A percentile compares a stretch with the other conserved stretches of the same genome.
Evolutionary conservation across 2,797 vertebrate genomes (phyloP).

Genomic region (Neosilurus hyrtlii): DNA sequence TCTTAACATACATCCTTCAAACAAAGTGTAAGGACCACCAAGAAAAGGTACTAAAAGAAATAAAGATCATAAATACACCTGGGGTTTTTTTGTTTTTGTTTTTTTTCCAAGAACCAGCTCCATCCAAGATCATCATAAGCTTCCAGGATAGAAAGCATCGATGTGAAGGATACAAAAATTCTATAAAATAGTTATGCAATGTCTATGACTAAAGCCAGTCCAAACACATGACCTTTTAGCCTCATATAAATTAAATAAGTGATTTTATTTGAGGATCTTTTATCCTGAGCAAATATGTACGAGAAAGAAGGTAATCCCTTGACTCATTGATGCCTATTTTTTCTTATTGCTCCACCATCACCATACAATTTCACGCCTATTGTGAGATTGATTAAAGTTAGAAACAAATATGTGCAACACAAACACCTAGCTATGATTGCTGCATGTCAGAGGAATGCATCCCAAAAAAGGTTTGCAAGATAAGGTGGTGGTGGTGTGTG

Average conservation of each 20-base stretch:
- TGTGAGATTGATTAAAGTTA: conserved; percentile 36
- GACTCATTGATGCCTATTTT: background rate
- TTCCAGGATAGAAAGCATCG: conserved; percentile 59
- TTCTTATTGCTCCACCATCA: background rate
- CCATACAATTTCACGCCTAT: conserved; percentile 15
- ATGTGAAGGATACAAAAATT: conserved; percentile 60
- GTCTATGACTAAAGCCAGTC: conserved; percentile 30
- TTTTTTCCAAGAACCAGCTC: conserved; percentile 56
- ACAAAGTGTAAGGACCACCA: conserved; percentile 41
- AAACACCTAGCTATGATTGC: conserved; percentile 17
- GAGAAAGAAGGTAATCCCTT: background rate
- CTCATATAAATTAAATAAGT: background rate
- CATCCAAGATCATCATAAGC: conserved; percentile 58
- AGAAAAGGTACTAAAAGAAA: conserved; percentile 57
- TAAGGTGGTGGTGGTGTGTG: no score
- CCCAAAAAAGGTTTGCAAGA: background rate
- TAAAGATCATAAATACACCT: conserved; percentile 63
- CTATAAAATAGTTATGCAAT: conserved; percentile 38
- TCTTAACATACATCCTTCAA: conserved; percentile 54
- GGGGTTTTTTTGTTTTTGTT: no score
- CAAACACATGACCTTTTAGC: conserved; percentile 16
- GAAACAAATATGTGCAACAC: conserved; percentile 25
- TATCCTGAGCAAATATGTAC: conserved; percentile 23
- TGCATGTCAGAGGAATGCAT: background rate
- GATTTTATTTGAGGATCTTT: background rate